Percentiles rank a stretch among this genome's conserved stretches.
Conservation (phyloP, 1,140 invertebrate species). For the Eriocheir sinensis region DNA sequence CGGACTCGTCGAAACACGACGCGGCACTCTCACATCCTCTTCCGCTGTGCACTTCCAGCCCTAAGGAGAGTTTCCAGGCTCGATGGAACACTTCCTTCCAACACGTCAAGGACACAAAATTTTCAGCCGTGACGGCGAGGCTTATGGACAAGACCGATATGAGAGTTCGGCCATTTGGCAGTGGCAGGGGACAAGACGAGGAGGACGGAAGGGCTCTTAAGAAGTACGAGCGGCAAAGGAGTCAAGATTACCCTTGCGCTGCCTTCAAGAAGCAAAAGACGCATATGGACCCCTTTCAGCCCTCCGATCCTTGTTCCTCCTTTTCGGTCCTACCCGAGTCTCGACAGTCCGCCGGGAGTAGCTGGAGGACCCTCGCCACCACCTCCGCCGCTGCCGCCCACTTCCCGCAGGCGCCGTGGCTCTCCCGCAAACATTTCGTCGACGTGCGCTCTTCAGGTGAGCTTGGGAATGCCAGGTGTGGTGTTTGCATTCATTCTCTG, state of each 20-base stretch:
- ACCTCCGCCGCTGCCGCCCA: constrained; percentile 4
- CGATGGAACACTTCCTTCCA: constrained; percentile 72
- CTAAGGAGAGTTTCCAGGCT: constrained; percentile 52
- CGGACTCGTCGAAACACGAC: neutral
- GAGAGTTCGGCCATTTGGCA: neutral
- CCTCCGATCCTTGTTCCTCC: neutral
- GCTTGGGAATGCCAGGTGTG: neutral
- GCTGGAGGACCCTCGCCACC: constrained; percentile 19
- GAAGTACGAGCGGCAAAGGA: constrained; percentile 48
- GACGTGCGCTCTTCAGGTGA: constrained; percentile 57
- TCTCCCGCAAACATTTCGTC: neutral
- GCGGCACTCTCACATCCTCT: neutral
- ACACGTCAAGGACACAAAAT: constrained; percentile 51
- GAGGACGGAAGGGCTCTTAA: constrained; percentile 13
- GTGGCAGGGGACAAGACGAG: neutral
- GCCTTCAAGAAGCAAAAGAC: constrained; percentile 47
- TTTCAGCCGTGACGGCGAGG: neutral
- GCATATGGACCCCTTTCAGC: neutral
- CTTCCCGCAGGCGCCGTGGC: neutral
- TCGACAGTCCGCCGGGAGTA: neutral
- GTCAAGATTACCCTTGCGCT: neutral
- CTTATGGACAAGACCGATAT: neutral
- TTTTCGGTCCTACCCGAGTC: neutral
- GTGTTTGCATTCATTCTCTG: neutral
- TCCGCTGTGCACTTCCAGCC: constrained; percentile 67